phyloP scores from a whole-genome alignment of 2,797 vertebrate species.

The Smutsia temminckii region DNA sequence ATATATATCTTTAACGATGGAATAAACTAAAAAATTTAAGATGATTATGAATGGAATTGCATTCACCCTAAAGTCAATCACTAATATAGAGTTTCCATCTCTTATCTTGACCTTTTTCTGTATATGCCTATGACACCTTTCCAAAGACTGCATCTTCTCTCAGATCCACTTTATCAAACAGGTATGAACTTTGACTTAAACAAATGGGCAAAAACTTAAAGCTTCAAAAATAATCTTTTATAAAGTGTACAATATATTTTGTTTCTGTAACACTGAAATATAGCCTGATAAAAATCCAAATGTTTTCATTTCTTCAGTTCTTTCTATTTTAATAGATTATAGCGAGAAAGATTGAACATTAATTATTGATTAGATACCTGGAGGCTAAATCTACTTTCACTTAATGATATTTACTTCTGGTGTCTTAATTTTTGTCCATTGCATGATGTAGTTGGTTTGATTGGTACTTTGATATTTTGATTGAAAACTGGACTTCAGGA shows the following conservation, averaged over 20 bases:
- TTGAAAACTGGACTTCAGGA: not conserved
- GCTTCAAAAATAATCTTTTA: not conserved
- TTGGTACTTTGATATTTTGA: not conserved
- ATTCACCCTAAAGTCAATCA: not conserved
- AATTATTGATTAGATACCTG: not conserved
- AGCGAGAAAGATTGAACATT: not conserved
- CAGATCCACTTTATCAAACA: not conserved
- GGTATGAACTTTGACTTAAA: not conserved
- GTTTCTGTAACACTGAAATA: not conserved
- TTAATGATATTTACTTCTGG: not conserved
- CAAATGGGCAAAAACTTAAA: not conserved
- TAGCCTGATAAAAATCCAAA: not conserved
- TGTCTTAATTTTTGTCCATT: not conserved
- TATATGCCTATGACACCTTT: not conserved
- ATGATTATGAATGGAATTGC: not conserved
- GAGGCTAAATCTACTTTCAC: not conserved
- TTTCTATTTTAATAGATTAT: not conserved
- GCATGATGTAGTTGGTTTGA: not conserved
- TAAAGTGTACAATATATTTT: constrained; percentile 18
- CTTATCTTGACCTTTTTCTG: not conserved
- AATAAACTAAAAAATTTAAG: not conserved
- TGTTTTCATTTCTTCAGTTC: not conserved
- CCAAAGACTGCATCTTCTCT: not conserved
- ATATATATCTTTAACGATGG: not conserved
- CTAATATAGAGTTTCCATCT: not conserved